Base-by-base conservation (phyloP, 1,140 invertebrate genomes). In the Octopus sinensis region DNA sequence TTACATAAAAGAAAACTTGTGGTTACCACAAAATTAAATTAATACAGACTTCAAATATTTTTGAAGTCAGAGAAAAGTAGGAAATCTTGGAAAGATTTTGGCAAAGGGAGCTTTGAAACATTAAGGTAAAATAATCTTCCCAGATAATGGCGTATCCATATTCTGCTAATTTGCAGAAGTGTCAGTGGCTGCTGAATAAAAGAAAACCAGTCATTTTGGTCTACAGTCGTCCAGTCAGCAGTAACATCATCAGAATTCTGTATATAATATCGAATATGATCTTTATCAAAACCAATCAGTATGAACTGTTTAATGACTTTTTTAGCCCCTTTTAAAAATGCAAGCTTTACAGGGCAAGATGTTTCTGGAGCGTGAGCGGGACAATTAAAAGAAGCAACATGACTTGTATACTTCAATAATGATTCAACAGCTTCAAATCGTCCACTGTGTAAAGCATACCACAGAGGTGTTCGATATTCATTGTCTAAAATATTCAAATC, bases 371-470 rank as follows among this genome's bases (percentile, higher is more conserved):
- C 52, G 17, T 81, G 53, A 4, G 54, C 75, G 5, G 85, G 82
- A 68, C 86, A 86, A 54, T 85, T 84, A 76, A 83, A 86, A 12
- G 82, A 84, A 73, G 88, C 86, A 1, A 86, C 84, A 76, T 84
- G 78, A 62, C 86, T 85, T 78, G 88, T 90, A 13, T 85, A 84
- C 53, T 84, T 81, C 1, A 90, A 84, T 6, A 89, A 81, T 5
- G 86, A 76, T 77, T 86, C 85, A 5, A 86, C 86, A 12, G 87
- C 87, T 51, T 86, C 82, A 76, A 80, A 79, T 52, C 85, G 83
- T 13, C 85, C 83, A 53, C 87, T 85, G 43, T 84, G 84, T 17
- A 88, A 83, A 9, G 89, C 88, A 76, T 88, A 88, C 85, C 85
- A 88, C 71, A 90, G 76, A 4, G 89, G 87, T 17, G 85, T 86